Evolutionary conservation across 2,797 vertebrate species (phyloP), one percentile per base, ranked within the genome.

Genomic region (Antennarius maculatus): DNA sequence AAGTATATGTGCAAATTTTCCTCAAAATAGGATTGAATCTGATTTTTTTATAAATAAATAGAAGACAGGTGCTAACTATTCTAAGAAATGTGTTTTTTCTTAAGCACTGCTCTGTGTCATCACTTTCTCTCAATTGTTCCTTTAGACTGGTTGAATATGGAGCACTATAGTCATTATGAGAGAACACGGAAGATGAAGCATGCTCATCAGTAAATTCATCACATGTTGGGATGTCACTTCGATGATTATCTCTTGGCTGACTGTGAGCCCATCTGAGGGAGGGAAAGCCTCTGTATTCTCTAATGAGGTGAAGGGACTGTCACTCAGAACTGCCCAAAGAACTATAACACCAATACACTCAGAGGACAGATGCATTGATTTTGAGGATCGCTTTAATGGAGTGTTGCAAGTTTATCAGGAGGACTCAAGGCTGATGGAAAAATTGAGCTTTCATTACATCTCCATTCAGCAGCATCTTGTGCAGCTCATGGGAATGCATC

Each of bases 261-360:
- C 56, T 66, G 37, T 6, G 56, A 71, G 53, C 69, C 48, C 56
- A 53, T 65, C 54, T 28, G 57, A 71, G 61, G 62, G 52, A 55
- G 63, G 1, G 55, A 52, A 61, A 48, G 56, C 54, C 4, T 46
- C 59, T 55, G n/a, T 48, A 27, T 59, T 73, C 48, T 53, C 49
- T 34, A 61, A 53, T 76, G 57, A 69, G 62, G 39, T 62, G 61
- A 74, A 54, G 61, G 28, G 65, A 68, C 80, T 62, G 73, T 79
- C 72, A 71, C 55, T 81, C 71, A 76, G 7, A 74, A 70, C 79
- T 81, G 84, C 71, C 14, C 79, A 82, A 71, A 75, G 57, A 77
- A n/a, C 55, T n/a, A 17, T 69, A 69, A 53, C 15, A 42, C 39
- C 23, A 46, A 53, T 42, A 80, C 70, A 82, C 54, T 76, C 55